Evolutionary conservation across 37 sponge, comb jelly and placozoan species (phyloP), one percentile per base, ranked within the genome.

Genomic region (Beroe forskalii): DNA sequence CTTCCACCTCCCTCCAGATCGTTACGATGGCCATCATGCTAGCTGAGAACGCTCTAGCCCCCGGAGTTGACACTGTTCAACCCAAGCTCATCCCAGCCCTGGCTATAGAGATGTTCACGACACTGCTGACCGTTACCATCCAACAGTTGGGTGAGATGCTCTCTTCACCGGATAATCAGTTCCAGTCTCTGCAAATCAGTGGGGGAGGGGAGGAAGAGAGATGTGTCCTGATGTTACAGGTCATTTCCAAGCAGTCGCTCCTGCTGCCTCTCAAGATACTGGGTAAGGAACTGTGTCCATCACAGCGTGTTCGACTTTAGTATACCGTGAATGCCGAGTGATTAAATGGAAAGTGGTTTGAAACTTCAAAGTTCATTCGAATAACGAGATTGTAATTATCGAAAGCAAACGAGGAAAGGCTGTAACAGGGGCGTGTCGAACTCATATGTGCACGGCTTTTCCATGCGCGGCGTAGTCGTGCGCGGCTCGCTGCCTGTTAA

Each of bases 11-110:
- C 25, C 6, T 36, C 32, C 38, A 69, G 72, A 80, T 80, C 3
- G 31, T 43, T 20, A 80, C 86, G 4, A 80, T 80, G 86, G 86
- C 55, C 14, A 80, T 80, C n/a, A 80, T 80, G 86, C 48, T 80
- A 3, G 86, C 86, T 6, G 86, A 80, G 55, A 80, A 80, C 55
- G 86, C 86, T n/a, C 86, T 80, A 0, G 86, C 86, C 22, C 86
- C 86, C 25, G 86, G 55, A n/a, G 86, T 41, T n/a, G 86, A 80
- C 55, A 44, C 86, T 20, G 86, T 80, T 2, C 86, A 80, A n/a
- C 86, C 86, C 86, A 80, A 80, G 27, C 86, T 80, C 1, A 44
- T 80, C 1, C 55, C 55, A 6, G 86, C 44, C 17, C 55, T 80
- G 4, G 86, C 35, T 1, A 80, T 80, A 25, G 86, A 80, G 40